Evolutionary conservation across 1,140 invertebrate species (phyloP), one percentile per base, ranked within the genome.

Genomic region (Melitaea cinxia): DNA sequence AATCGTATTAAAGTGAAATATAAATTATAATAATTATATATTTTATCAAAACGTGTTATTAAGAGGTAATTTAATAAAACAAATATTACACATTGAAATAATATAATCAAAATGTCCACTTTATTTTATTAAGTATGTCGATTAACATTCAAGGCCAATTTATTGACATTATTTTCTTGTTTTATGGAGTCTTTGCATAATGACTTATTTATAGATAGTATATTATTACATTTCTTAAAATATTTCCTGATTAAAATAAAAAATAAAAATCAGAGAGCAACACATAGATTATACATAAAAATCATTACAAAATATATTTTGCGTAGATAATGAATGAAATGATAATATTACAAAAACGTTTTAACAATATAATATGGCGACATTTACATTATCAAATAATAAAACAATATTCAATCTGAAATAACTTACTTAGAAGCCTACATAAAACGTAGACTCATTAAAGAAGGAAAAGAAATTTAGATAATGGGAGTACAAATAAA

Each of bases 401-500:
- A 72, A 80, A 74, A 80, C 70, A 79, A 78, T 42, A 42, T 72
- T 59, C 42, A 65, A 66, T 78, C 78, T 80, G 75, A 80, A 85
- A 85, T 85, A 88, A 85, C 77, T 89, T 88, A 89, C 71, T 67
- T 67, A 67, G 53, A 79, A 82, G 88, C 77, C 85, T 91, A 84
- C 88, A 77, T 91, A 91, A 90, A 91, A 91, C 88, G 88, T 85
- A 91, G 85, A 81, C 85, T 62, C 64, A 50, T 56, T 60, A 67
- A 67, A 61, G 61, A 58, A 58, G 33, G 33, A 28, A 47, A 56
- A 56, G 42, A 67, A 55, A 61, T 55, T 61, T 56, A 61, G 30
- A 49, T 67, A 60, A 61, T 28, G 65, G 64, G 64, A 67, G 61
- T 67, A 58, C 65, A 67, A 61, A 61, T 55, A 61, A 67, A 61